Evolutionary conservation across 2,113 vertebrate genomes (phyloP), one percentile per base, ranked within the genome.

Genomic region (Isurus oxyrinchus): DNA sequence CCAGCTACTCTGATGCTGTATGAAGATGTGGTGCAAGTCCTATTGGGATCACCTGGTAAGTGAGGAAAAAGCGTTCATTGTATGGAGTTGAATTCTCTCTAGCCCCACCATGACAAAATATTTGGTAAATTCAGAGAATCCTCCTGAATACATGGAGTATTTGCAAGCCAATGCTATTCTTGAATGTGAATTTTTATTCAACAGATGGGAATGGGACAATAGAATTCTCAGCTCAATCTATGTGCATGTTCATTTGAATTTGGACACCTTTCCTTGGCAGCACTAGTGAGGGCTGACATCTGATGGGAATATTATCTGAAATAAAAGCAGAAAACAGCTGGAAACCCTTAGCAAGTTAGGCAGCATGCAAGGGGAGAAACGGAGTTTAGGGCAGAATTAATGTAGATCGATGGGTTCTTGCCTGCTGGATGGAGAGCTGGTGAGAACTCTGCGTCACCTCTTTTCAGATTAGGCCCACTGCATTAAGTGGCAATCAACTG

Each of bases 1-100:
- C 99, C 99, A 0, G 99, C 99, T 96, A 99, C 99, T 0, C 99
- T 99, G 57, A 99, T 99, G 97, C 98, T 99, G 94, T 99, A 99
- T 96, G 99, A 99, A 97, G 99, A 99, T 96, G 97, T 98, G 96
- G 98, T 99, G 96, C 99, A 99, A 97, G 98, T 99, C 97, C 98
- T 99, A 79, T 97, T 99, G 79, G 99, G 99, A 55, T 99, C 99
- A 53, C 99, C 99, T 97, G 99, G 99, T 99, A 98, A 97, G 96
- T 86, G 2, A 87, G 49, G n/a, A 35, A 72, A 44, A 7, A 31
- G 84, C 49, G 84, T 19, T 49, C 84, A 23, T 49, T 35, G 72
- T 35, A 14, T 8, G 4, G 25, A 27, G 55, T 31, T 63, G 57
- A 23, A 63, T 5, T 40, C 23, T 63, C 90, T 66, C 31, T 35